Evolutionary conservation across 2,888 invertebrate genomes (phyloP), one percentile per base, ranked within the genome.

Genomic region (Orthosia gothica): DNA sequence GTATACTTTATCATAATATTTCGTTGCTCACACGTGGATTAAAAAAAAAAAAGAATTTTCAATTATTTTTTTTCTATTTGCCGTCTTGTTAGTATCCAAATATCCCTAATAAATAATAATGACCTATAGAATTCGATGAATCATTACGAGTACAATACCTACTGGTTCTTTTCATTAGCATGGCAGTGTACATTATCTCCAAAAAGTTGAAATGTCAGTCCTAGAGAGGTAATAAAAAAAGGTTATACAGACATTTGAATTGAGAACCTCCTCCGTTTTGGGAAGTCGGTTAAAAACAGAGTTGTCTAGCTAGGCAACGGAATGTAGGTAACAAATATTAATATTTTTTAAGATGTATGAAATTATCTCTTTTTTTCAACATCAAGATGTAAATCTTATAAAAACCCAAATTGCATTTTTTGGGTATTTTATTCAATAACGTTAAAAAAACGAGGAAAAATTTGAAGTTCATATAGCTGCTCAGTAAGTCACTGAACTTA

Each of bases 21-120:
- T 69, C 66, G 64, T 79, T 78, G 66, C 59, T 65, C 32, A 65
- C 70, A 81, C 23, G 47, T 5, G 26, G 62, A n/a, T 40, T 13
- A 47, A 70, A 71, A 57, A 76, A 52, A 57, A 32, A 0, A 3
- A n/a, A 13, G n/a, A 71, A 73, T 3, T 9, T 3, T 15, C 32
- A 26, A 73, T 32, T 32, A 7, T 32, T 32, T 32, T 5, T 32
- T 32, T 32, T 32, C 7, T 7, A 32, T 32, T 32, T 32, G 5
- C 32, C 32, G 32, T 32, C 32, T 32, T 32, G 32, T 7, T 32
- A 32, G 7, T 32, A 32, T 5, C 32, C 32, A 32, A 32, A 32
- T 32, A 32, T 32, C 7, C 7, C 32, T 32, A 32, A 32, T 32
- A 7, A 32, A 7, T 32, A n/a, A n/a, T n/a, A n/a, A n/a, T n/a